Evolutionary conservation across 1,140 invertebrate genomes (phyloP), one percentile per base, ranked within the genome.

Genomic region (Tetragnatha versicolor): DNA sequence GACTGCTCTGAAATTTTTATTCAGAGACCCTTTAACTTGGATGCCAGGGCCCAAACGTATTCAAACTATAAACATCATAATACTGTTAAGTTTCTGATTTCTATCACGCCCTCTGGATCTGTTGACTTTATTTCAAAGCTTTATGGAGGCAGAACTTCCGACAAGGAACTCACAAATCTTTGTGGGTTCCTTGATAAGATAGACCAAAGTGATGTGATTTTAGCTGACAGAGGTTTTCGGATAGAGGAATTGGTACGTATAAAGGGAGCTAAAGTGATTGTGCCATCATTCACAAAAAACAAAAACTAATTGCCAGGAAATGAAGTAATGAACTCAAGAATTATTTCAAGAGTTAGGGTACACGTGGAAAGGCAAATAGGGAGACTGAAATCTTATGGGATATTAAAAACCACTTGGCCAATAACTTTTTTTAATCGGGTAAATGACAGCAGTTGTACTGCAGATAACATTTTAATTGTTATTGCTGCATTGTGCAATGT

Each of bases 1-100:
- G 55, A 60, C 27, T 60, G 55, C 5, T 33, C 55, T 35, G 55
- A 60, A 33, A 14, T 33, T 17, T 60, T 60, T 17, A 60, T 60
- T 17, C 27, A 60, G 3, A 60, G n/a, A 6, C 27, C 55, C 2
- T 17, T 7, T 33, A 33, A 35, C 35, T 29, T 60, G 12, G 31
- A 60, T 60, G 55, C 55, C 12, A 4, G 55, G 22, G 10, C 27
- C 14, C 55, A 31, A 33, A 33, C 55, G 2, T 60, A 60, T 14
- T 60, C 55, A 5, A 0, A 29, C 7, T 60, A 60, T 33, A 60
- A 60, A 14, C 27, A 35, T n/a, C 55, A 60, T 3, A 60, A 60
- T 60, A 60, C 1, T 0, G 0, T 60, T 4, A 31, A 60, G 27
- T 60, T 60, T 60, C 35, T 60, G 12, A 35, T 60, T 29, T 25